Conservation (phyloP, 2,113 vertebrate genomes). For the Oryzias javanicus region DNA sequence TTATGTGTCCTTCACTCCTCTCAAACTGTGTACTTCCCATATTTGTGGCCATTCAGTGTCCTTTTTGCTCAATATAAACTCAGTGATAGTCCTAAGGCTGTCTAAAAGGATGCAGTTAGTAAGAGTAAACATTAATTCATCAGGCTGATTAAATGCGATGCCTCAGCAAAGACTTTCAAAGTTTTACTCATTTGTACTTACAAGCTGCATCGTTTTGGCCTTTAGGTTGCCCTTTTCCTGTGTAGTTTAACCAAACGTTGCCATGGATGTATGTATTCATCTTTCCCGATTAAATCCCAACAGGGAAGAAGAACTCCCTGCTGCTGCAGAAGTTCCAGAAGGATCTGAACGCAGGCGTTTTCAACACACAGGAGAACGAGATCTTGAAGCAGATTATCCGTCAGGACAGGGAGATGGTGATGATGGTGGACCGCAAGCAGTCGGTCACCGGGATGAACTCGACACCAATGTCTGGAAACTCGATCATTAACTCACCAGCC, state of each 20-base stretch:
- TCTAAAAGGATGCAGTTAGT: constrained; percentile 63
- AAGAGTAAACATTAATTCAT: constrained; percentile 4
- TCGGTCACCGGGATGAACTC: constrained; percentile 81
- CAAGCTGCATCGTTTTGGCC: constrained; percentile 56
- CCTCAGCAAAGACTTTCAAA: too few species aligned
- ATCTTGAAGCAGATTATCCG: constrained; percentile 98
- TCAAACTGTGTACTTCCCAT: constrained; percentile 48
- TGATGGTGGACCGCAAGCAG: constrained; percentile 83
- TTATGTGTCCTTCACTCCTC: constrained; percentile 56
- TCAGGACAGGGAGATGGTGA: constrained; percentile 97
- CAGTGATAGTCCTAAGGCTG: constrained; percentile 26
- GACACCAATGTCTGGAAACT: constrained; percentile 84
- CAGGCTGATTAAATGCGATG: too few species aligned
- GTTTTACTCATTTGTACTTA: neutral
- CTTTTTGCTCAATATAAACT: constrained; percentile 43
- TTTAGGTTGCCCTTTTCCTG: constrained; percentile 30
- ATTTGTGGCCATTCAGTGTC: constrained; percentile 59
- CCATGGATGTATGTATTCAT: constrained; percentile 50
- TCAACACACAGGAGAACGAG: constrained; percentile 99
- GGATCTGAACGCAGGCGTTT: constrained; percentile 96
- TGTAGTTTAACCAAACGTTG: constrained; percentile 39
- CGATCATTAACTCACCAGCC: constrained; percentile 87
- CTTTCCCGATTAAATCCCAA: constrained; percentile 54
- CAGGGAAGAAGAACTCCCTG: constrained; percentile 98
- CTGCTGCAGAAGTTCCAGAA: constrained; percentile 98